Conservation (phyloP, 1,140 invertebrate species). For the Paracyclopina nana region DNA sequence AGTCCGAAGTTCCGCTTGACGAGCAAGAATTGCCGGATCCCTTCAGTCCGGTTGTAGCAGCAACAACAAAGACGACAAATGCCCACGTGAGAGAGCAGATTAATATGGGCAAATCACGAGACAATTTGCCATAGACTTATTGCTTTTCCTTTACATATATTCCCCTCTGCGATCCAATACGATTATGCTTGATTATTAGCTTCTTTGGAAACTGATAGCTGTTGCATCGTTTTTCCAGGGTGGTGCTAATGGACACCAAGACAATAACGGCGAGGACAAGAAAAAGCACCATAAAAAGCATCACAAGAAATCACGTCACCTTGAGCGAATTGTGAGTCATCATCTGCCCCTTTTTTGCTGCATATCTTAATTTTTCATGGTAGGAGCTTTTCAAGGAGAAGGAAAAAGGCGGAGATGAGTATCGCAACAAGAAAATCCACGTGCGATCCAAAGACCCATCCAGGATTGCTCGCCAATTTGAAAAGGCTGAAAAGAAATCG, state of each 20-base stretch:
- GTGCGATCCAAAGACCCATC: constrained; percentile 13
- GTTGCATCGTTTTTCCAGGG: no score
- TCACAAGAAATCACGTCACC: constrained; percentile 10
- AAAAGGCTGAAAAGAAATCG: constrained; percentile 1
- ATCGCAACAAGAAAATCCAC: constrained; percentile 12
- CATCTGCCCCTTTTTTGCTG: background rate
- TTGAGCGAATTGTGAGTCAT: constrained; percentile 9
- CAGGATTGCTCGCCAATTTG: constrained; percentile 14
- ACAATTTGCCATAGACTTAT: no score
- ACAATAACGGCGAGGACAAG: no score
- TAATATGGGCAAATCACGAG: no score
- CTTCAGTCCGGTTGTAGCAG: background rate
- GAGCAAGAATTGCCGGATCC: constrained; percentile 12
- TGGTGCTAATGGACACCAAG: no score
- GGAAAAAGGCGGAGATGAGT: background rate
- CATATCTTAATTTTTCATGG: background rate
- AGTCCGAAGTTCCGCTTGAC: background rate
- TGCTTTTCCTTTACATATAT: no score
- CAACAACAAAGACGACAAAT: no score
- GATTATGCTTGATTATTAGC: no score
- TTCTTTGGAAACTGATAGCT: no score
- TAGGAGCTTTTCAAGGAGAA: background rate
- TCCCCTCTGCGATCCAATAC: no score
- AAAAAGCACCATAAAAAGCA: constrained; percentile 3
- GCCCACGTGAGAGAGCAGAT: no score